Evolutionary conservation across 2,888 invertebrate genomes (phyloP), one percentile per base, ranked within the genome.

Genomic region (Phasia obesa): DNA sequence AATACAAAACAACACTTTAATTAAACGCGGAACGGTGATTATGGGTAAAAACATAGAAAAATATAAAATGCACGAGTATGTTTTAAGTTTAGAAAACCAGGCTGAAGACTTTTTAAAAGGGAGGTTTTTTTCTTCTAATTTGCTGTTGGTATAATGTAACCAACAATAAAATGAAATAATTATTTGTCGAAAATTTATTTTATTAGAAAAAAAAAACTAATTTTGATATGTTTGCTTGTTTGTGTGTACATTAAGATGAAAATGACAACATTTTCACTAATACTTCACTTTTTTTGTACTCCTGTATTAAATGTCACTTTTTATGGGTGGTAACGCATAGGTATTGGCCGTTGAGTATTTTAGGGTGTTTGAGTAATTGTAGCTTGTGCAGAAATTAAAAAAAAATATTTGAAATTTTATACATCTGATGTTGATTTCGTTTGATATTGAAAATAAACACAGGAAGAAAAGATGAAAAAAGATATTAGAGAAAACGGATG

Each of bases 1-100:
- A 21, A 23, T 53, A 73, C 51, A 79, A 64, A 65, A 49, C 19
- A 65, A 73, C 49, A 64, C 67, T 73, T 74, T 57, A 69, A 73
- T 69, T 62, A 69, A 77, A 57, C 42, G 77, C 62, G 73, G 77
- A 67, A 77, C 77, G 51, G 77, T 74, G 74, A 82, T 82, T 74
- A 78, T 62, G 62, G 17, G 1, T 42, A 57, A 47, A 71, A 70
- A 71, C 62, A n/a, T 35, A 35, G 35, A 11, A 35, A 35, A 35
- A 11, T 35, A 35, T 35, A 35, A 35, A 69, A 70, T 35, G 27
- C 57, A 70, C 64, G 11, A 35, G 35, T 65, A 74, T 64, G n/a
- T n/a, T n/a, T 71, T 35, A 17, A 53, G 19, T 44, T 60, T 49
- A 21, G 44, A 23, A 17, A 51, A n/a, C n/a, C n/a, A 70, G 42